Percentiles rank a stretch among this genome's conserved stretches.
Conservation (phyloP, 2,797 vertebrate genomes). For the Falco novaeseelandiae region DNA sequence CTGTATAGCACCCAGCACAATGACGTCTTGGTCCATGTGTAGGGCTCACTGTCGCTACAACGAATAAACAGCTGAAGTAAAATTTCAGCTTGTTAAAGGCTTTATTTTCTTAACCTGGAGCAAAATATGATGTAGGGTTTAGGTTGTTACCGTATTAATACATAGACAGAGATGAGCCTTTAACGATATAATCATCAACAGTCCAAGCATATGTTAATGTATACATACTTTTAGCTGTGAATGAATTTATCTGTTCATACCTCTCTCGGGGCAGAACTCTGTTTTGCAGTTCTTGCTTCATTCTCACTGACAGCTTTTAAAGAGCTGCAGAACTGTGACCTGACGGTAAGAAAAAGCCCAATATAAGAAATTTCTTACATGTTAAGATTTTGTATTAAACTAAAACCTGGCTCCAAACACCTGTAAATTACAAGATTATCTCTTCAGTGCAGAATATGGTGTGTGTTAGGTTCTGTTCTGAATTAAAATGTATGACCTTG, state of each 20-base stretch:
- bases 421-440: neutral
- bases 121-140: neutral
- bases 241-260: neutral
- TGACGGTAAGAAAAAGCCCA: neutral
- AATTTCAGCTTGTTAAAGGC: neutral
- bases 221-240: neutral
- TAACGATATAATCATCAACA: neutral
- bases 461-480: neutral
- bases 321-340: neutral
- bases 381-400: neutral
- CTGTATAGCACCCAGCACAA: neutral
- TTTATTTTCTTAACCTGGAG: neutral
- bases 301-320: neutral
- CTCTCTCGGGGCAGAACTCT: neutral
- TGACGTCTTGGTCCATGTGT: neutral
- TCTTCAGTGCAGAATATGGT: neutral
- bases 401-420: neutral
- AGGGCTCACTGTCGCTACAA: neutral
- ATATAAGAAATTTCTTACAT: neutral
- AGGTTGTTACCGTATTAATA: neutral
- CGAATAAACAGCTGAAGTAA: neutral
- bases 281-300: neutral
- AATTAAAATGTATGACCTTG: conserved; percentile 16
- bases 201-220: neutral
- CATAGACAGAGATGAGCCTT: neutral